Conservation (phyloP, 1,140 invertebrate species). For the Berghia stephanieae region DNA sequence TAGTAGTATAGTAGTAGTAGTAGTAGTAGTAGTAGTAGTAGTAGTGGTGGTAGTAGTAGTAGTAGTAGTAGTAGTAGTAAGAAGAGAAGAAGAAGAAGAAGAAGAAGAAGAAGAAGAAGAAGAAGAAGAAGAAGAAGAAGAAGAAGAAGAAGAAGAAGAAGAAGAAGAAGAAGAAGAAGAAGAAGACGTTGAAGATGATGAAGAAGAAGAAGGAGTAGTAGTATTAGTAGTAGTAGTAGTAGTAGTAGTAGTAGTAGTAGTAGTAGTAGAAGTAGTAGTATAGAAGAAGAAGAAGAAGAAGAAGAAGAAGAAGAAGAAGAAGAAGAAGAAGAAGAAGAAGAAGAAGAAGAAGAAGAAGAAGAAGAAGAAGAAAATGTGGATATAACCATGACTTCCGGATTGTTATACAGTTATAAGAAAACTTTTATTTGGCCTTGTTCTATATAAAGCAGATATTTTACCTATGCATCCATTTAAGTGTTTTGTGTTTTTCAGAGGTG, state of each 20-base stretch:
- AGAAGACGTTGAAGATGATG: too few species aligned
- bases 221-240: too few species aligned
- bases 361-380: not conserved
- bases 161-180: not conserved
- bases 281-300: not conserved
- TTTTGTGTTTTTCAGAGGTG: too few species aligned
- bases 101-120: slow-evolving; percentile 9
- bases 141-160: not conserved
- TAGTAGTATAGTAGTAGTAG: too few species aligned
- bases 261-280: not conserved
- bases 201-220: too few species aligned
- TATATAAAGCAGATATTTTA: too few species aligned
- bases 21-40: not conserved
- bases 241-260: not conserved
- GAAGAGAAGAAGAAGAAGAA: not conserved
- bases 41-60: not conserved
- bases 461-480: too few species aligned
- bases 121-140: not conserved
- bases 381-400: too few species aligned
- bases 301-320: too few species aligned
- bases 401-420: too few species aligned
- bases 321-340: not conserved
- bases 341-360: not conserved
- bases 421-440: too few species aligned
- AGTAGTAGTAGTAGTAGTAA: not conserved